Conservation (phyloP, 2,888 invertebrate genomes). For the Taenaris catops region DNA sequence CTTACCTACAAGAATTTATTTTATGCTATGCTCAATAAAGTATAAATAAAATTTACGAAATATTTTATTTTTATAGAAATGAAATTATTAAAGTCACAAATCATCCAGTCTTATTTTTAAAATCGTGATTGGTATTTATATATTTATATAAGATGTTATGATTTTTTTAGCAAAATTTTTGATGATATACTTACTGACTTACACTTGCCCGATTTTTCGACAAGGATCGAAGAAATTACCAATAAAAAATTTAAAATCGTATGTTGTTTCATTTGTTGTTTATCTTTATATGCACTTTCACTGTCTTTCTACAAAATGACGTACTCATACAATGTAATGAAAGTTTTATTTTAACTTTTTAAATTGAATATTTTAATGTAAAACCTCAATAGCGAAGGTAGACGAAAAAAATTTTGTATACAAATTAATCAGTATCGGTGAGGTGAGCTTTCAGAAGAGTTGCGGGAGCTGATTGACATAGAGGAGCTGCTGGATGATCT, state of each 20-base stretch:
- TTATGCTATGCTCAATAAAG: slow-evolving; percentile 6
- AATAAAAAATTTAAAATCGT: slow-evolving; percentile 32
- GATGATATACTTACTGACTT: no score
- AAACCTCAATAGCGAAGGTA: no score
- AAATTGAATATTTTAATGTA: no score
- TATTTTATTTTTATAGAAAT: no score
- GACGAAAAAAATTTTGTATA: not conserved
- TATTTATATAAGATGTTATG: no score
- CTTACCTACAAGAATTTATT: no score
- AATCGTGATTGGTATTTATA: no score
- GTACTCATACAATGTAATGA: slow-evolving; percentile 5
- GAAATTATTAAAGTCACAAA: no score
- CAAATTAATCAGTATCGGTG: slow-evolving; percentile 15
- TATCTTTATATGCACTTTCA: not conserved
- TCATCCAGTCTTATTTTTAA: no score
- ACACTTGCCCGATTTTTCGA: slow-evolving; percentile 5
- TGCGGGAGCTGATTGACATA: slow-evolving; percentile 44
- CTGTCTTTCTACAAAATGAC: slow-evolving; percentile 3
- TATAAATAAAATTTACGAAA: no score
- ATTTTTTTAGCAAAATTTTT: no score
- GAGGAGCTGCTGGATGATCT: slow-evolving; percentile 52
- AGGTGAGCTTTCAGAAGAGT: slow-evolving; percentile 36
- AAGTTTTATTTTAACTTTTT: slow-evolving; percentile 1
- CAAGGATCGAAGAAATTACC: slow-evolving; percentile 10
- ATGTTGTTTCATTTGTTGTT: slow-evolving; percentile 34